These are phyloP conservation scores for Asobara japonica DNA, from an alignment of 1,140 invertebrate species.

Conservation along the genomic window DNA sequence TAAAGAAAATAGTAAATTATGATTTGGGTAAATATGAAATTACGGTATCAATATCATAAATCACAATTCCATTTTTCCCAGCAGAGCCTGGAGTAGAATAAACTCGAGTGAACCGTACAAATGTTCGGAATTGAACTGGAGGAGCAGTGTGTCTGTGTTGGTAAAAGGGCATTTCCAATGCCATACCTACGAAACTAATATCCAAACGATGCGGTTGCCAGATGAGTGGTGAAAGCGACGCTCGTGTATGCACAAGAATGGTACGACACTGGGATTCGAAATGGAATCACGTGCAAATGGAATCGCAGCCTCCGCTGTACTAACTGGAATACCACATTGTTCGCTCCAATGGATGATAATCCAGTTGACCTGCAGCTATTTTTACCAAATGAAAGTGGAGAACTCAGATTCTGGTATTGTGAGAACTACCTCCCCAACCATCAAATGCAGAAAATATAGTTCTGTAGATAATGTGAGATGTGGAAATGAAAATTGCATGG, in stretches of 20 bases:
- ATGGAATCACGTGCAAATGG: constrained; percentile 27
- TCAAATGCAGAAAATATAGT: too few relatives aligned
- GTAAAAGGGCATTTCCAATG: constrained; percentile 7
- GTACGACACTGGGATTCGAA: not conserved
- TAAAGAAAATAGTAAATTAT: too few relatives aligned
- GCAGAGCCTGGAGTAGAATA: too few relatives aligned
- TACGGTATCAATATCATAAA: too few relatives aligned
- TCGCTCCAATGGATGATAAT: constrained; percentile 26
- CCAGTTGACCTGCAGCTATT: constrained; percentile 19
- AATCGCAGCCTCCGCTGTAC: not conserved
- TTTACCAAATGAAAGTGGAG: not conserved
- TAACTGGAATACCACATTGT: constrained; percentile 24
- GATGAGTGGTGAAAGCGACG: not conserved
- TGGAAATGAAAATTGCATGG: too few relatives aligned
- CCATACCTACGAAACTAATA: not conserved
- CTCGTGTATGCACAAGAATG: not conserved
- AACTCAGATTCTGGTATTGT: too few relatives aligned
- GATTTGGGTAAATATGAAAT: too few relatives aligned
- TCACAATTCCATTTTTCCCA: too few relatives aligned
- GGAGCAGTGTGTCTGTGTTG: not conserved
- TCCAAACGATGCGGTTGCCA: not conserved
- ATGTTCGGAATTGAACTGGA: not conserved
- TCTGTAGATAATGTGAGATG: too few relatives aligned
- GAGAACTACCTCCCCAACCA: too few relatives aligned
- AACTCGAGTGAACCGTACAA: too few relatives aligned